These are phyloP conservation scores for Brotula barbata DNA, from an alignment of 2,797 vertebrate species.

Conservation along the genomic window DNA sequence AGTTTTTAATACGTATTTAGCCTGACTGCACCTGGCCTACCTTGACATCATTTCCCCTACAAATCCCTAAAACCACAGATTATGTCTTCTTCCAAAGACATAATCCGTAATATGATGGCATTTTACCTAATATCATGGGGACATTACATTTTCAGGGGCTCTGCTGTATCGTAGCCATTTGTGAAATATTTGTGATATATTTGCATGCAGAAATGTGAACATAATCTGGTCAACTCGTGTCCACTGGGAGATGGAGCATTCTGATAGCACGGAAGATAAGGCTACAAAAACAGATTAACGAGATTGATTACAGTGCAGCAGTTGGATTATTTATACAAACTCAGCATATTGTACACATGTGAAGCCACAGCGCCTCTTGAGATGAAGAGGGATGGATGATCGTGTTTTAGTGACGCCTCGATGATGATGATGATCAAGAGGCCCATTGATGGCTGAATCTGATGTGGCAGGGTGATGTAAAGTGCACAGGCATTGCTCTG, in stretches of 20 bases:
- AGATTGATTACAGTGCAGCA: conserved; percentile 76
- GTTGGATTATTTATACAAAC: conserved; percentile 68
- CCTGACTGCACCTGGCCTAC: too few species aligned
- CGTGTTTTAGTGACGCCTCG: too few species aligned
- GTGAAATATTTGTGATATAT: conserved; percentile 18
- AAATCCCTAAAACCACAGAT: too few species aligned
- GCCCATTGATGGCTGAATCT: conserved; percentile 2
- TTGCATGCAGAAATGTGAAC: conserved; percentile 19
- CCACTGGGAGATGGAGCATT: conserved; percentile 47
- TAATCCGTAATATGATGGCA: conserved; percentile 39
- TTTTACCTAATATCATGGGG: conserved; percentile 22
- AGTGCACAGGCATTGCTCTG: conserved; percentile 1
- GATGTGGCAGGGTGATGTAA: neutral
- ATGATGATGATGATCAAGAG: too few species aligned
- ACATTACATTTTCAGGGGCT: conserved; percentile 29
- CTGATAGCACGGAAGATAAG: too few species aligned
- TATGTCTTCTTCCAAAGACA: too few species aligned
- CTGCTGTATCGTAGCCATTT: neutral
- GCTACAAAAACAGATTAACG: too few species aligned
- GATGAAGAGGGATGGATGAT: conserved; percentile 12
- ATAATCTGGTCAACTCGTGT: conserved; percentile 11
- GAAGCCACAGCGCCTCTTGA: conserved; percentile 56
- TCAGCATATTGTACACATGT: conserved; percentile 69
- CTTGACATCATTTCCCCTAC: too few species aligned
- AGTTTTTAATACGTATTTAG: too few species aligned